A percentile compares a stretch with the other conserved stretches of the same genome.
phyloP scores from a whole-genome alignment of 2,888 invertebrate genomes.

The Heliconius ethilla region DNA sequence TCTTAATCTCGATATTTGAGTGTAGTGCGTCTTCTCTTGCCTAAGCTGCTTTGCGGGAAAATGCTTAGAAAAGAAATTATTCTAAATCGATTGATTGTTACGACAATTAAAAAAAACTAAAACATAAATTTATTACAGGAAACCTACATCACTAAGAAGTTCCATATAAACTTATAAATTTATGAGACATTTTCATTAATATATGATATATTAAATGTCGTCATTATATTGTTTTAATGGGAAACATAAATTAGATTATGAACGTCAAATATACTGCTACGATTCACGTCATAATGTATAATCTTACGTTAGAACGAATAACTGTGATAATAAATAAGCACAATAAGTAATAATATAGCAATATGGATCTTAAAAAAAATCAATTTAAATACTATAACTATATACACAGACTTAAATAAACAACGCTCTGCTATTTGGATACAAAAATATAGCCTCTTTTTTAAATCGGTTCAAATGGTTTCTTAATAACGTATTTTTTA shows the following conservation, averaged over 20 bases:
- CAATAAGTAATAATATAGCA: neutral
- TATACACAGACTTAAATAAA: too few species aligned
- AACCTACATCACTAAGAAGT: neutral
- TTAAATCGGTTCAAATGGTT: too few species aligned
- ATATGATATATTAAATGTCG: conserved; percentile 2
- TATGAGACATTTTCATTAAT: neutral
- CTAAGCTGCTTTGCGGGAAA: neutral
- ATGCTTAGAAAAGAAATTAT: neutral
- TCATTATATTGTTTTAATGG: conserved; percentile 9
- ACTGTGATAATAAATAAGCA: neutral
- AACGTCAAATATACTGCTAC: neutral
- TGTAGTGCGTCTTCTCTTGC: neutral
- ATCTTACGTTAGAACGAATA: neutral
- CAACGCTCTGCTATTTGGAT: too few species aligned
- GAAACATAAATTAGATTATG: conserved; percentile 5
- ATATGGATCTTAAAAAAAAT: too few species aligned
- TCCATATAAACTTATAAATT: neutral
- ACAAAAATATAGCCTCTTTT: too few species aligned
- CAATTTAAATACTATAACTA: too few species aligned
- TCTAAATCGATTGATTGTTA: neutral
- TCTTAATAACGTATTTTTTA: too few species aligned
- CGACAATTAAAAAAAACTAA: neutral
- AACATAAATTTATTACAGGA: conserved; percentile 5
- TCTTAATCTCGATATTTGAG: neutral
- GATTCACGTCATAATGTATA: neutral